These are phyloP conservation scores for Pomacea maculata DNA, from an alignment of 1,140 invertebrate genomes.

Conservation along the genomic window DNA sequence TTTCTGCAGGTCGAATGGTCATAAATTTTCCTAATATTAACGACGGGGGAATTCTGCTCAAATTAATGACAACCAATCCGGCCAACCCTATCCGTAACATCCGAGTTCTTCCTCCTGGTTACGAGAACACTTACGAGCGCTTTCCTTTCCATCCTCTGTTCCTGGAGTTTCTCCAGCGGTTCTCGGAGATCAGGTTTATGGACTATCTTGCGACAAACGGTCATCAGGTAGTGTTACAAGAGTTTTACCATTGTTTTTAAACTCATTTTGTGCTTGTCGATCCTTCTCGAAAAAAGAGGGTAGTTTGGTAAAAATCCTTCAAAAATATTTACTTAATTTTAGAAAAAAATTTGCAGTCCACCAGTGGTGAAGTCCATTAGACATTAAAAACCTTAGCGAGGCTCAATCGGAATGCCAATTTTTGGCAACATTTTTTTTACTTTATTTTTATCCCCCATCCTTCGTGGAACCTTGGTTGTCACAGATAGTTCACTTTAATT, in stretches of 20 bases:
- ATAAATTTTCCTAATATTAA: slow-evolving; percentile 30
- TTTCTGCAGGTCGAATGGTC: slow-evolving; percentile 33
- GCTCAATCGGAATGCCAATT: no score
- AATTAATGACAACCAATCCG: slow-evolving; percentile 39
- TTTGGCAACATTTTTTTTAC: no score
- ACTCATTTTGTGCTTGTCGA: no score
- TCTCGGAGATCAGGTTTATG: slow-evolving; percentile 46
- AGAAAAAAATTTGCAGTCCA: no score
- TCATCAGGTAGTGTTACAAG: slow-evolving; percentile 25
- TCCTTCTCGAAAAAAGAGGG: no score
- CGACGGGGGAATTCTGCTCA: slow-evolving; percentile 36
- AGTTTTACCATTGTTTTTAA: no score
- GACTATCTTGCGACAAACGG: slow-evolving; percentile 45
- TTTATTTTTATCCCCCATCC: no score
- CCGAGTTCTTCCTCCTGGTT: slow-evolving; percentile 43
- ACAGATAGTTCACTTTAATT: background rate
- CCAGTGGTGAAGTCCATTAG: no score
- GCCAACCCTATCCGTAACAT: slow-evolving; percentile 45
- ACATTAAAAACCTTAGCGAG: no score
- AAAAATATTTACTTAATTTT: no score
- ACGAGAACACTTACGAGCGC: slow-evolving; percentile 41
- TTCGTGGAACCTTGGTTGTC: no score
- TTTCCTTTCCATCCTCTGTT: slow-evolving; percentile 51
- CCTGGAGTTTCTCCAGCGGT: slow-evolving; percentile 42
- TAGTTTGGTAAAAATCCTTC: no score